Conservation (phyloP, 1,140 invertebrate species). For the Tenebrio molitor region DNA sequence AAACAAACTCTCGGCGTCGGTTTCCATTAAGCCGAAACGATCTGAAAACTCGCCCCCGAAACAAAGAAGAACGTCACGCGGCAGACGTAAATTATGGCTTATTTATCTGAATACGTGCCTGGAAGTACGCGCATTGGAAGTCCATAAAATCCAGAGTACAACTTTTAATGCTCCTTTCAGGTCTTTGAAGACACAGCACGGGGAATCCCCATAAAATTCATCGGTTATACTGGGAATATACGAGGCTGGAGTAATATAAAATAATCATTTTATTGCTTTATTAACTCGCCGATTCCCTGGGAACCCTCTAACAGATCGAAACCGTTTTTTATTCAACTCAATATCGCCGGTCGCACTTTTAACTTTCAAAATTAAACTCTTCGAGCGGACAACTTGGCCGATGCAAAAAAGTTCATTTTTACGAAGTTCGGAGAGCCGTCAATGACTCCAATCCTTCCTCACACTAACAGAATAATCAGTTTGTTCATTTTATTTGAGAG, state of each 20-base stretch:
- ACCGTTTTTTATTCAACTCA: constrained; percentile 7
- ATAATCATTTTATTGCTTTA: constrained; percentile 11
- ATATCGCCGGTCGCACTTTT: constrained; percentile 6
- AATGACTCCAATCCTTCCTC: too few species aligned
- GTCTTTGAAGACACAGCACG: neutral
- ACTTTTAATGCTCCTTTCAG: constrained; percentile 30
- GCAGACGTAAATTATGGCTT: constrained; percentile 17
- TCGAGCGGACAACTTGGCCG: too few species aligned
- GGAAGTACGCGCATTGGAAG: constrained; percentile 8
- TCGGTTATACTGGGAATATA: constrained; percentile 12
- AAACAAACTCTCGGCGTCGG: too few species aligned
- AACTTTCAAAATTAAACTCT: constrained; percentile 12
- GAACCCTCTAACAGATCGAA: constrained; percentile 5
- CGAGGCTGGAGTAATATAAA: constrained; percentile 4
- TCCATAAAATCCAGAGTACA: constrained; percentile 23
- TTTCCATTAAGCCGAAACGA: neutral
- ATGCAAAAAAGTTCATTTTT: too few species aligned
- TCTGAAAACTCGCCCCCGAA: constrained; percentile 26
- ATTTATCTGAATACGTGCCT: constrained; percentile 42
- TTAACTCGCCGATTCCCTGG: constrained; percentile 4
- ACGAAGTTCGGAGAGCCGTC: too few species aligned
- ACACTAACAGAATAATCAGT: too few species aligned
- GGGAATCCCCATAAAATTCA: constrained; percentile 5
- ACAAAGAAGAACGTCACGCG: constrained; percentile 33
- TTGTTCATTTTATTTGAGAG: too few species aligned